Evolutionary conservation across 2,797 vertebrate species (phyloP).

Genomic region (Crypturellus tataupa): DNA sequence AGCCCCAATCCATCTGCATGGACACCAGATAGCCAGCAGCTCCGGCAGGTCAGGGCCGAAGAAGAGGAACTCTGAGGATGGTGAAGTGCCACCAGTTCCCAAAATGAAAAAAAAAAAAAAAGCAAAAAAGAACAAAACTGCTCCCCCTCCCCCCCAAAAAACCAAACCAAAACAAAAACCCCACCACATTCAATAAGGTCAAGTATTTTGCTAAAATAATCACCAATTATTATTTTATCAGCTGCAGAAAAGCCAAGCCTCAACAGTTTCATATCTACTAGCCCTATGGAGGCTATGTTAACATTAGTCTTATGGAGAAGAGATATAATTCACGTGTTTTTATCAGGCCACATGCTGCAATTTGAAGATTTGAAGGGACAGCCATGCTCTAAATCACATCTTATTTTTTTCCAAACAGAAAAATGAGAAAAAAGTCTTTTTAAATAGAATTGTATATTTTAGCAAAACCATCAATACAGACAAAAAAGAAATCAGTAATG

Average conservation of each 20-base stretch:
- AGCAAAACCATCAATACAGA: background rate
- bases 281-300: background rate
- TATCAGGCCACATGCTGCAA: background rate
- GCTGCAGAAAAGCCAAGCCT: background rate
- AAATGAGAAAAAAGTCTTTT: background rate
- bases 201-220: background rate
- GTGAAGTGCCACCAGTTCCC: background rate
- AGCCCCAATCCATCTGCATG: too few species aligned
- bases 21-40: rapidly evolving
- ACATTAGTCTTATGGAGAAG: background rate
- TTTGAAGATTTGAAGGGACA: background rate
- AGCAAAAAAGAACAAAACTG: too few species aligned
- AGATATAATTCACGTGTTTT: background rate
- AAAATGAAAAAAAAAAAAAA: background rate
- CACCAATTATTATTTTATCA: background rate
- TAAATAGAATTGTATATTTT: background rate
- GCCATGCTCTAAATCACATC: background rate
- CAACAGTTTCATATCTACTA: background rate
- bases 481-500: background rate
- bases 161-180: too few species aligned
- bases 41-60: background rate
- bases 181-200: background rate
- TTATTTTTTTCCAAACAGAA: background rate
- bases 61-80: background rate
- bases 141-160: too few species aligned